Evolutionary conservation across 2,888 invertebrate species (phyloP).

Genomic region (Euproctis similis): DNA sequence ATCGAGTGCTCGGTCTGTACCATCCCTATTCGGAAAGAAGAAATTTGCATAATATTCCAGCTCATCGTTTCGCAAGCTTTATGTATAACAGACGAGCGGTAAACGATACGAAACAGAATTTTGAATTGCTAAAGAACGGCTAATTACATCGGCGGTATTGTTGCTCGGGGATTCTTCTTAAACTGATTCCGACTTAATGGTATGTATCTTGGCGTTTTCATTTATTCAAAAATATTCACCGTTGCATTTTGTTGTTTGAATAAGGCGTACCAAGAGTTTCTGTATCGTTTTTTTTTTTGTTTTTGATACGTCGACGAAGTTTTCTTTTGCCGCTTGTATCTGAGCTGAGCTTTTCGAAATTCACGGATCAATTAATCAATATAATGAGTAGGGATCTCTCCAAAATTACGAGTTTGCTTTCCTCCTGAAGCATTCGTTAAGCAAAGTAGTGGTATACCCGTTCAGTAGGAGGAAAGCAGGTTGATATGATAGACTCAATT

Average conservation of each 20-base stretch:
- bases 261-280: conserved; percentile 4
- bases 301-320: conserved; percentile 4
- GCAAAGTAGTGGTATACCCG: too few species aligned
- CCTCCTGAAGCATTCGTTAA: too few species aligned
- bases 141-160: conserved; percentile 36
- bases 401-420: too few species aligned
- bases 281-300: conserved; percentile 1
- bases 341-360: conserved; percentile 1
- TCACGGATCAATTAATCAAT: conserved; percentile 5
- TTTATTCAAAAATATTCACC: conserved; percentile 15
- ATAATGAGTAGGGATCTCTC: conserved; percentile 5
- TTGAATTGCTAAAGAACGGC: conserved; percentile 36
- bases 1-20: conserved; percentile 7
- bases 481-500: too few species aligned
- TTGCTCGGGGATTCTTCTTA: conserved; percentile 13
- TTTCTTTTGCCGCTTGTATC: conserved; percentile 5
- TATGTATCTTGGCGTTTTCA: conserved; percentile 8
- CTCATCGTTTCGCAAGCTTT: conserved; percentile 40
- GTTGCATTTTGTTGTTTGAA: conserved; percentile 4
- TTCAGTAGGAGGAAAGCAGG: too few species aligned
- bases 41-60: conserved; percentile 68
- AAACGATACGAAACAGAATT: conserved; percentile 52
- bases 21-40: conserved; percentile 30
- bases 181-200: conserved; percentile 25
- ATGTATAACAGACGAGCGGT: conserved; percentile 46